These are phyloP conservation scores for Phanerotoma sp. DNA, from an alignment of 2,888 invertebrate genomes.

Conservation along the genomic window DNA sequence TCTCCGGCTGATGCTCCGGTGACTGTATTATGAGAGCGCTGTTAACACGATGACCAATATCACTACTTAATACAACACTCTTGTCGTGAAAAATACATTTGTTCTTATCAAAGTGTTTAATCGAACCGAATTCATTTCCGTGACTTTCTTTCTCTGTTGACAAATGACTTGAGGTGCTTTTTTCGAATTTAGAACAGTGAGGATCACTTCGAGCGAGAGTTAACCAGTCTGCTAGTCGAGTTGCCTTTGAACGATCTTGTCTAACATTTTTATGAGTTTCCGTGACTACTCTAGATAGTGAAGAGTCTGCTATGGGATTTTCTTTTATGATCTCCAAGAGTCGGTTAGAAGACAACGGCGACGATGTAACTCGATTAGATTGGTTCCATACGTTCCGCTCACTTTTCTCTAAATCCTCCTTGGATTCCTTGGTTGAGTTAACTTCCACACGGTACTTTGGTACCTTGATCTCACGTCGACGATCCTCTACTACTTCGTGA, in stretches of 20 bases:
- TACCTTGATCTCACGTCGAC: conserved; percentile 35
- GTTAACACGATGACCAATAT: conserved; percentile 26
- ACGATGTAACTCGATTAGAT: conserved; percentile 9
- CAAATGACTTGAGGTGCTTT: conserved; percentile 26
- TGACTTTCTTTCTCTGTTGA: conserved; percentile 26
- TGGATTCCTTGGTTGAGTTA: conserved; percentile 15
- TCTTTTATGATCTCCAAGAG: conserved; percentile 49
- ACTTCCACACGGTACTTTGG: conserved; percentile 39
- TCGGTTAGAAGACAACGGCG: conserved; percentile 33
- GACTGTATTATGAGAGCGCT: conserved; percentile 31
- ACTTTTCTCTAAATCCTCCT: conserved; percentile 5
- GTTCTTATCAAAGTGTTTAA: conserved; percentile 14
- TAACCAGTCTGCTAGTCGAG: conserved; percentile 54
- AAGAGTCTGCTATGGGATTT: conserved; percentile 34
- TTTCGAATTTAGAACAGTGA: conserved; percentile 5
- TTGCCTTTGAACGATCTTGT: conserved; percentile 48
- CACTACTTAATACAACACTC: conserved; percentile 3
- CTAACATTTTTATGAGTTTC: conserved; percentile 23
- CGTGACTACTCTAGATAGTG: neutral
- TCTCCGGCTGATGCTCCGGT: conserved; percentile 21
- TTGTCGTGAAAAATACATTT: conserved; percentile 14
- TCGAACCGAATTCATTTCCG: conserved; percentile 16
- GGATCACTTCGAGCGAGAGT: conserved; percentile 44
- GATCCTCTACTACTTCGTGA: conserved; percentile 52
- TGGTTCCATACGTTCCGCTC: conserved; percentile 15